Conservation (phyloP, 2,888 invertebrate genomes). For the Cheilosia vulpina region DNA sequence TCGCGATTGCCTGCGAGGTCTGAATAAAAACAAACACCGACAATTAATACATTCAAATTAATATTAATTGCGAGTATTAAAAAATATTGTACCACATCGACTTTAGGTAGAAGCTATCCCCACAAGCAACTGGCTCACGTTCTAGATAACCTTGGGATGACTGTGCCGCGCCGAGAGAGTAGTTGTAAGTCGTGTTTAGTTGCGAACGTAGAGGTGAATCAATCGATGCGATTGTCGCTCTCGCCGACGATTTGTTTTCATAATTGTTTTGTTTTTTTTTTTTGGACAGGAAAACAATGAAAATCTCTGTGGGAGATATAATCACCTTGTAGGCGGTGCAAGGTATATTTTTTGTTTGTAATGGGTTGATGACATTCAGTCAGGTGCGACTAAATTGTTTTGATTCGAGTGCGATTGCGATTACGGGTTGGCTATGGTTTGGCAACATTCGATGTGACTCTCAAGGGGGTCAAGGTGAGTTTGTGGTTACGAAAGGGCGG, state of each 20-base stretch:
- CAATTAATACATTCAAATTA: conserved; percentile 59
- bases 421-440: conserved; percentile 6
- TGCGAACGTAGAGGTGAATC: conserved; percentile 28
- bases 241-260: conserved; percentile 20
- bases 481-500: conserved; percentile 30
- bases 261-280: conserved; percentile 1
- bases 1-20: neutral
- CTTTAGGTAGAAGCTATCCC: conserved; percentile 18
- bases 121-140: conserved; percentile 51
- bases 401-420: neutral
- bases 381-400: conserved; percentile 36
- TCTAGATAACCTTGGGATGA: conserved; percentile 66
- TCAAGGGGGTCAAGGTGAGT: conserved; percentile 53
- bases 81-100: conserved; percentile 15
- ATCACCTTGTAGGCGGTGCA: conserved; percentile 32
- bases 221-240: conserved; percentile 29
- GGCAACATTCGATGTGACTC: conserved; percentile 3
- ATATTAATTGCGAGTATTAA: conserved; percentile 53
- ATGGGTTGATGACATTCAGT: conserved; percentile 58
- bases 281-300: conserved; percentile 50
- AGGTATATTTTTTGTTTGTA: conserved; percentile 5
- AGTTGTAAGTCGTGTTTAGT: conserved; percentile 58
- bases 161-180: conserved; percentile 12
- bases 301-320: conserved; percentile 49
- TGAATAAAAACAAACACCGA: conserved; percentile 31